These are phyloP conservation scores for Gymnosoma rotundatum DNA, from an alignment of 2,888 invertebrate genomes.

Conservation along the genomic window DNA sequence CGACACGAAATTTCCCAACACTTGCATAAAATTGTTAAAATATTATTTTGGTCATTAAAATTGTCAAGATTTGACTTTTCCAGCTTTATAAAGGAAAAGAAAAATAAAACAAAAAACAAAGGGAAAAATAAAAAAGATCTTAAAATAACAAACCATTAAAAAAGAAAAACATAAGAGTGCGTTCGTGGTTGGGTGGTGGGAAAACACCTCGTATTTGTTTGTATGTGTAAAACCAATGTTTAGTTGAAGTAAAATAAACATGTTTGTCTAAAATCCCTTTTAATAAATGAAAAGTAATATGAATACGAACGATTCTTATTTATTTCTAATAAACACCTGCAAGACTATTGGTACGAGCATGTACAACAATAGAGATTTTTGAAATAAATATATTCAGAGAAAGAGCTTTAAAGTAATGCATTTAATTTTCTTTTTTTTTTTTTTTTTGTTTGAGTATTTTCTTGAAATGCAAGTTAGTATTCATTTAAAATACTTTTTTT, in stretches of 20 bases:
- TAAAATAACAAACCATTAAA: conserved; percentile 29
- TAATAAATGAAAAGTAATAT: conserved; percentile 28
- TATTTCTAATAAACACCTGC: neutral
- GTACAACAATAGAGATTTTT: neutral
- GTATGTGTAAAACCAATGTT: neutral
- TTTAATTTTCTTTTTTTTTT: too few species aligned
- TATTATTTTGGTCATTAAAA: conserved; percentile 47
- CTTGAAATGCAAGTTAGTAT: conserved; percentile 9
- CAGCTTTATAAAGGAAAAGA: conserved; percentile 14
- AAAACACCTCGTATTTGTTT: conserved; percentile 55
- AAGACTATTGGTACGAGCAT: neutral
- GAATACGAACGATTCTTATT: neutral
- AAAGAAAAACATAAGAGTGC: conserved; percentile 42
- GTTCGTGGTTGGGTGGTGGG: conserved; percentile 52
- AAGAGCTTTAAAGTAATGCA: conserved; percentile 10
- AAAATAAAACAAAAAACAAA: neutral
- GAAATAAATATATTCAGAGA: neutral
- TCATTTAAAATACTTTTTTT: neutral
- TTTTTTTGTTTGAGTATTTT: neutral
- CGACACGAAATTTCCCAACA: conserved; percentile 72
- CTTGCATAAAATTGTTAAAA: conserved; percentile 78
- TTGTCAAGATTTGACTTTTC: conserved; percentile 51
- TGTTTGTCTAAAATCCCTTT: neutral
- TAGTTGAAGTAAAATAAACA: conserved; percentile 14
- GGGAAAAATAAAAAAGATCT: conserved; percentile 24